Evolutionary conservation across 2,113 vertebrate genomes (phyloP), one percentile per base, ranked within the genome.

Genomic region (Lophius piscatorius): DNA sequence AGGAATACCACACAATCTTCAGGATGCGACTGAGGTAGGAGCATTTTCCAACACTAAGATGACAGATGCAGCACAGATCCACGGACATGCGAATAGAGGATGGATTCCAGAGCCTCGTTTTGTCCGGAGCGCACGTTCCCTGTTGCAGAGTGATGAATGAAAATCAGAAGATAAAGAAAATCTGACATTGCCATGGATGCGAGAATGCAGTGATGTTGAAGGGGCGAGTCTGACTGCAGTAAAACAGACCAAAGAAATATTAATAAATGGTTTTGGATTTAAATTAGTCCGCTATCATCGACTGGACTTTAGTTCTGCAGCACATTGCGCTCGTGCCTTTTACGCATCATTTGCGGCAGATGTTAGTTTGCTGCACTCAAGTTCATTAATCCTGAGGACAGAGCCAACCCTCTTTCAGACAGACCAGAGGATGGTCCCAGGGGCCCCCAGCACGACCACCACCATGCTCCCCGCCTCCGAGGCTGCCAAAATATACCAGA

Each of bases 401-500:
- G 57, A 46, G 46, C 51, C 23, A 50, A 64, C 6, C 11, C 22
- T 22, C 7, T 11, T 28, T 3, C 34, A 35, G 61, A 40, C 44
- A 44, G 57, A 68, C 40, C 44, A 21, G 68, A 85, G 71, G 57
- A 88, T 89, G 86, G 80, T 93, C 55, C 93, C 93, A 60, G 91
- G 92, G 67, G 90, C 87, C 63, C 87, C 92, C 60, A 72, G 36
- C 66, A 70, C 81, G 17, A 75, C 88, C 80, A 94, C 91, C 89
- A 92, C 90, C 81, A 95, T 98, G 94, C 93, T 98, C 44, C 95
- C 96, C 36, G 94, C 96, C 52, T 93, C 96, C 50, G 96, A 99
- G 82, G 96, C 97, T 62, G 96, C 96, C 72, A 98, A 97, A 85
- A 96, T 99, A 79, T 99, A 98, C 87, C 96, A 97, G 87, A 96